Evolutionary conservation across 2,113 vertebrate genomes (phyloP).

Genomic region (Gasterosteus nipponicus): DNA sequence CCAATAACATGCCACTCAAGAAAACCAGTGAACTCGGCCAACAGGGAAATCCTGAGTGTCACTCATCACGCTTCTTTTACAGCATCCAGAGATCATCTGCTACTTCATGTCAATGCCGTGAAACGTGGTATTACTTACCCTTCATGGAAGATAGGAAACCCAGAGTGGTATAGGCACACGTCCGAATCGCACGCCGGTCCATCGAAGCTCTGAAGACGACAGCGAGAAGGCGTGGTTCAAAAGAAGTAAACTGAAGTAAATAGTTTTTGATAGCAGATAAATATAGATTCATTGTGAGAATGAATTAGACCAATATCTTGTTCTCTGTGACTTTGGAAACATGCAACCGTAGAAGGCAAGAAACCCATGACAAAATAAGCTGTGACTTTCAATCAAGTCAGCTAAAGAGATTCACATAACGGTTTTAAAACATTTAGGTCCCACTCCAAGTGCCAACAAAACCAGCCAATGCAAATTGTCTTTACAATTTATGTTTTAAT

Average conservation of each 20-base stretch:
- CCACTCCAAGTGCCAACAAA: constrained; percentile 27
- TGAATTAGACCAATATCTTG: background rate
- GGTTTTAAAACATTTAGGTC: constrained; percentile 55
- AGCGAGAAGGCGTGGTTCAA: constrained; percentile 7
- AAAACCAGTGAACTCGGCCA: constrained; percentile 23
- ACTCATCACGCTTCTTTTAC: constrained; percentile 1
- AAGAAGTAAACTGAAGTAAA: background rate
- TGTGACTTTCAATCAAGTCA: constrained; percentile 50
- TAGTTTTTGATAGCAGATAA: background rate
- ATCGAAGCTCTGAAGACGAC: constrained; percentile 82
- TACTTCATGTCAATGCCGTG: background rate
- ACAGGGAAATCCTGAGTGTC: constrained; percentile 7
- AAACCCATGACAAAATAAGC: constrained; percentile 23
- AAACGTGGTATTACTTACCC: constrained; percentile 81
- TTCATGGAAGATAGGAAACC: constrained; percentile 96
- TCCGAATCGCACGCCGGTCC: constrained; percentile 87
- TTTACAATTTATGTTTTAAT: constrained; percentile 38
- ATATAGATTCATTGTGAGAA: background rate
- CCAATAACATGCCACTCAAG: constrained; percentile 42
- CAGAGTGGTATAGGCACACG: constrained; percentile 89
- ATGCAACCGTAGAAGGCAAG: constrained; percentile 16
- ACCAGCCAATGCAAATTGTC: constrained; percentile 29
- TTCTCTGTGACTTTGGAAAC: background rate
- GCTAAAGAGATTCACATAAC: constrained; percentile 37
- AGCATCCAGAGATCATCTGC: background rate